Base-by-base conservation (phyloP, 2,888 invertebrate species). In the Tupiocoris notatus region DNA sequence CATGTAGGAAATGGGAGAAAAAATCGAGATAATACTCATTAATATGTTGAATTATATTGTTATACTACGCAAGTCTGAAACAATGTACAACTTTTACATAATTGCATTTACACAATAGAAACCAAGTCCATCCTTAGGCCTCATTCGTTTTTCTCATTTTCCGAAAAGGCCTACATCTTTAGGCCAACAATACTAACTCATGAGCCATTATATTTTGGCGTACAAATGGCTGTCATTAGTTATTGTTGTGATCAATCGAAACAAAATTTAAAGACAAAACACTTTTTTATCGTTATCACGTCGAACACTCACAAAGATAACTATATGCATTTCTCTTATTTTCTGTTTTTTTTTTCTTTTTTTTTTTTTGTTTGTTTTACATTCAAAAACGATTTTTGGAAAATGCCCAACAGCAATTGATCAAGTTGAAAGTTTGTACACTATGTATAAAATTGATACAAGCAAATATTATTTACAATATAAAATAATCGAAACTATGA, bases 81-180 rank as follows among this genome's bases (percentile, higher is more conserved):
- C 71, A 75, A 78, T 78, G 54, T 78, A 78, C 78, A 77, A 57
- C 70, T 75, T 78, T 77, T 77, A 77, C 78, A 73, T 65, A 64
- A 77, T 63, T 23, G 61, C 61, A 58, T 67, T 67, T 62, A 64
- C 25, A 70, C 66, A 65, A 57, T 75, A 58, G 64, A 75, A 70
- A 68, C 54, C 68, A 23, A 39, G 39, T 39, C 12, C 12, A 39
- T 12, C 39, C 39, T 25, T 77, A 77, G 77, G 77, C 77, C 77
- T 68, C 39, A 12, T 39, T 39, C 39, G 39, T 39, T 39, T 17
- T 66, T 58, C 61, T n/a, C 39, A 39, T 7, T 39, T 39, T 39
- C 39, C 39, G 12, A 12, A 39, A 7, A 39, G 39, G 39, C 39
- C 39, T 39, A 39, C 6, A 7, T 39, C 39, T 7, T 75, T 65